Percentiles rank a stretch among this genome's conserved stretches.
Conservation (phyloP, 2,888 invertebrate genomes). For the Himalopsyche anomala region DNA sequence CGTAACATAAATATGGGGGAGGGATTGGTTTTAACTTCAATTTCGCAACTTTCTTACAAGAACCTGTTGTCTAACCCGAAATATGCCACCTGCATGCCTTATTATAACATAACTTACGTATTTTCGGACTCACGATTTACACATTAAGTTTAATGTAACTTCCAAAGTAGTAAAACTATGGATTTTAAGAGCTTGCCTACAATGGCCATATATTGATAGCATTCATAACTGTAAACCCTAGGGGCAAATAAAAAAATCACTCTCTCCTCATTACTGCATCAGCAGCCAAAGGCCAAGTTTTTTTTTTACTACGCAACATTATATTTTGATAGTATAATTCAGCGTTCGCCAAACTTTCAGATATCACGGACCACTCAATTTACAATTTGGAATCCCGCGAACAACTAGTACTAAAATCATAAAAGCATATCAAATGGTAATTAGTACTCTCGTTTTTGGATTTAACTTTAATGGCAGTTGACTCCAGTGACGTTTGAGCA, state of each 20-base stretch:
- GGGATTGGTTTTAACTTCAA: neutral
- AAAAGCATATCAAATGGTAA: too few relatives aligned
- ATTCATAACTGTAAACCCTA: neutral
- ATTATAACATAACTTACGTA: neutral
- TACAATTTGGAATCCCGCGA: too few relatives aligned
- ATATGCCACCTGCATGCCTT: neutral
- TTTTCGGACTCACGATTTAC: neutral
- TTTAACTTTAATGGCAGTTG: too few relatives aligned
- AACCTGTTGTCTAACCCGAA: neutral
- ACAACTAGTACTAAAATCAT: too few relatives aligned
- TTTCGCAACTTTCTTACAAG: neutral
- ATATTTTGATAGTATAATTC: too few relatives aligned
- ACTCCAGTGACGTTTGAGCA: too few relatives aligned
- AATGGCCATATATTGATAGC: neutral
- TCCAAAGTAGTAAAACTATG: neutral
- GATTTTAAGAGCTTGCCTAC: neutral
- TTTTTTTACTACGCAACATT: too few relatives aligned
- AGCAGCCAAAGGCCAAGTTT: constrained; percentile 3
- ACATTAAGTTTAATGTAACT: neutral
- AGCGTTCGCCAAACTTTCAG: too few relatives aligned
- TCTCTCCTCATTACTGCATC: constrained; percentile 31
- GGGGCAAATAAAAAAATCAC: neutral
- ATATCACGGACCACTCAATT: too few relatives aligned
- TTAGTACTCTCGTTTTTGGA: too few relatives aligned
- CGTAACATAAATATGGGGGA: neutral